Base-by-base conservation (phyloP, 1,140 invertebrate species). In the Lutraria rhynchaena region DNA sequence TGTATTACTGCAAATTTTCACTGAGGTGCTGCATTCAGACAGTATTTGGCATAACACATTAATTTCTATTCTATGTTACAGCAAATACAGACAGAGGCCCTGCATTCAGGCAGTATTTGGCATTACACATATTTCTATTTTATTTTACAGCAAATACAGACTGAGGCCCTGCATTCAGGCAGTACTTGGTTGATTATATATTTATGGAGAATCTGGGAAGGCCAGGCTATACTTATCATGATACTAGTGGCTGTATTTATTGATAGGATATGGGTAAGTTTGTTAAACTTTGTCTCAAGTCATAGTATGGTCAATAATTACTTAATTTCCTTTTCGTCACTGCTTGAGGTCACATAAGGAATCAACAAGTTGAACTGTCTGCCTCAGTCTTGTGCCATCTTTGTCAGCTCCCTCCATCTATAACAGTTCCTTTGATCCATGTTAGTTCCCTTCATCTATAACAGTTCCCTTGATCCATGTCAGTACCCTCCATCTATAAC, bases 181-280 rank as follows among this genome's bases (percentile, higher is more conserved):
- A 94, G 95, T 37, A 96, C 96, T 85, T 96, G 96, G 92, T 92
- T 94, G 13, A 93, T 96, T 0, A 94, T 95, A 0, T 95, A 94
- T 88, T 88, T 96, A 55, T 97, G 96, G 96, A 94, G 96, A 77
- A 90, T 97, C 0, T 93, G 96, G 0, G 97, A 97, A 89, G 95
- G 96, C 0, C 96, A 97, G 87, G 95, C 95, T 37, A 93, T 96
- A 69, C 91, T 96, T 19, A 96, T 97, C 90, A 94, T 95, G 80
- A 88, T 97, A 17, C 93, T 96, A 11, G 90, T 97, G 35, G 94
- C 95, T 24, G 95, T 97, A 80, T 96, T 96, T 90, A 94, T 96
- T 87, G 96, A 97, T 93, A 95, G 95, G 84, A 75, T 90, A 19
- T 91, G 90, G 90, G 90, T 91, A 86, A 75, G 87, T 82, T n/a